These are phyloP conservation scores for Desoria tigrina DNA, from an alignment of 2,888 invertebrate genomes.

Conservation along the genomic window DNA sequence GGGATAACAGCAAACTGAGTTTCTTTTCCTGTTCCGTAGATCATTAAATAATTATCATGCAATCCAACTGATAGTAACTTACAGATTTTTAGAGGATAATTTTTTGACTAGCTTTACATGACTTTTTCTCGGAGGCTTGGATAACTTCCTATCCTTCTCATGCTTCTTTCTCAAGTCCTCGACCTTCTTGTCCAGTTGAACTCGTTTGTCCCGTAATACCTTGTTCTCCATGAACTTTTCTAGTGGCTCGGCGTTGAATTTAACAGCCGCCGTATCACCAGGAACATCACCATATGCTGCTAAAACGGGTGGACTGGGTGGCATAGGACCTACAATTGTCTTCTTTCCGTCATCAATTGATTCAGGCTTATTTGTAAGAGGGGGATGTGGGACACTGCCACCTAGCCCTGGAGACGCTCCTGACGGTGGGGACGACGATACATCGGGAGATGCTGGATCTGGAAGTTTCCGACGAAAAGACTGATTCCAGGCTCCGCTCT, in stretches of 20 bases:
- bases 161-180: slow-evolving; percentile 78
- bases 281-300: slow-evolving; percentile 35
- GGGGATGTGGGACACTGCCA: slow-evolving; percentile 1
- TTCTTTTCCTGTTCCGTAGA: slow-evolving; percentile 3
- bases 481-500: slow-evolving; percentile 10
- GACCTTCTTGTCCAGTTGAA: slow-evolving; percentile 84
- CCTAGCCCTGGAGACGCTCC: slow-evolving; percentile 2
- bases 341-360: slow-evolving; percentile 38
- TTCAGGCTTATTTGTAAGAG: slow-evolving; percentile 24
- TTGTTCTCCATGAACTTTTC: slow-evolving; percentile 80
- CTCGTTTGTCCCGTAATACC: slow-evolving; percentile 75
- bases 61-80: slow-evolving; percentile 46
- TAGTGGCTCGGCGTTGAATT: slow-evolving; percentile 73
- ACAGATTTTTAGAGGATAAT: slow-evolving; percentile 77
- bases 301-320: slow-evolving; percentile 40
- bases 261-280: slow-evolving; percentile 58
- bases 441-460: slow-evolving; percentile 18
- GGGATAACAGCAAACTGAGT: slow-evolving; percentile 14
- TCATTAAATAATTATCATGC: slow-evolving; percentile 51
- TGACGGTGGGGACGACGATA: slow-evolving; percentile 26
- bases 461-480: slow-evolving; percentile 2
- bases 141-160: slow-evolving; percentile 64
- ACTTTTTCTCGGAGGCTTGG: slow-evolving; percentile 56
- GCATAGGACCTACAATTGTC: slow-evolving; percentile 39
- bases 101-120: slow-evolving; percentile 71